These are phyloP conservation scores for Agonopterix arenella DNA, from an alignment of 2,888 invertebrate genomes.

Conservation along the genomic window DNA sequence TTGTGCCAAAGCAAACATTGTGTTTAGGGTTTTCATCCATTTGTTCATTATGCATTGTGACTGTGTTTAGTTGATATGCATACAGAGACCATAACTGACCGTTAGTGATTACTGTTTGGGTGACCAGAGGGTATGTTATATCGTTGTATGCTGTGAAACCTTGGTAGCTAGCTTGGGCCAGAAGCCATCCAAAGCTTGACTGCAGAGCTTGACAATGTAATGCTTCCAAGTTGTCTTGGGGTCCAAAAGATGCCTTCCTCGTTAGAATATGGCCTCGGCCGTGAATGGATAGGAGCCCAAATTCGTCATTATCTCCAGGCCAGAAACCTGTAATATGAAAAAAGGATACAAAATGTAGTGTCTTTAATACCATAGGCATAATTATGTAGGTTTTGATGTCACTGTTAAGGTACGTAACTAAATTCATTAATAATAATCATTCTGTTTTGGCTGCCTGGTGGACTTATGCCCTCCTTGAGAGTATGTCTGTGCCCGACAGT, in stretches of 20 bases:
- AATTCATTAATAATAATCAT: neutral
- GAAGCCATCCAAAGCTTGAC: conserved; percentile 87
- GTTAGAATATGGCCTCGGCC: conserved; percentile 77
- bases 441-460: neutral
- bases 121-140: conserved; percentile 91
- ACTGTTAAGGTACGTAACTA: neutral
- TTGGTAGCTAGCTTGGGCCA: conserved; percentile 87
- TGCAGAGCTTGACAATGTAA: conserved; percentile 85
- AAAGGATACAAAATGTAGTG: neutral
- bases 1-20: conserved; percentile 89
- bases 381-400: too few relatives aligned
- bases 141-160: conserved; percentile 96
- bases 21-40: conserved; percentile 80
- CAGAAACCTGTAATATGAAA: conserved; percentile 80
- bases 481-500: too few relatives aligned
- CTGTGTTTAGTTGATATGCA: conserved; percentile 95
- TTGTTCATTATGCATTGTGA: conserved; percentile 79
- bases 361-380: neutral
- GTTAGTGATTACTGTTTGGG: conserved; percentile 93
- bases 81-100: conserved; percentile 92
- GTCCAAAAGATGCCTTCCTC: conserved; percentile 65
- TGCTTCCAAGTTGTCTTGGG: conserved; percentile 78
- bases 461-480: too few relatives aligned
- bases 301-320: conserved; percentile 88
- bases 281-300: conserved; percentile 86